These are phyloP conservation scores for Rhombomys opimus DNA, from an alignment of 2,113 vertebrate genomes.

Conservation along the genomic window DNA sequence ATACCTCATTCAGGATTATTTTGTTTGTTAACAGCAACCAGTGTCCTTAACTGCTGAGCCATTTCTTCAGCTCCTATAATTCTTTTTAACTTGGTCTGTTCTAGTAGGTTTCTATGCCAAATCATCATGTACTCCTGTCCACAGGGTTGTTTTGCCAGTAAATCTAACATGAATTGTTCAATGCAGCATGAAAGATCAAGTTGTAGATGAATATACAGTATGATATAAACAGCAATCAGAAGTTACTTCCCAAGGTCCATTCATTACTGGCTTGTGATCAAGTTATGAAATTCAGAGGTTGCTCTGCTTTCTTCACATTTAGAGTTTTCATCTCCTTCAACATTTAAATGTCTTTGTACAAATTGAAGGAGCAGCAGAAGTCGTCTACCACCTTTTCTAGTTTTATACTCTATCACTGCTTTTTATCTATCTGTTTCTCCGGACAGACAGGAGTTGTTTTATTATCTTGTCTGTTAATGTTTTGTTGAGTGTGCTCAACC, in stretches of 20 bases:
- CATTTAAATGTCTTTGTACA: slow-evolving; percentile 40
- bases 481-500: not conserved
- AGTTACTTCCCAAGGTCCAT: not conserved
- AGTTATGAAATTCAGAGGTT: not conserved
- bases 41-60: not conserved
- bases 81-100: slow-evolving; percentile 11
- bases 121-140: not conserved
- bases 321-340: not conserved
- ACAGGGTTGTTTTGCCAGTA: not conserved
- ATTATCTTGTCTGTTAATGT: not conserved
- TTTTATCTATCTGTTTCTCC: not conserved
- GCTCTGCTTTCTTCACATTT: not conserved
- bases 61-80: not conserved
- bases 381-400: not conserved
- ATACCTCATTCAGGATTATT: not conserved
- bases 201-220: not conserved
- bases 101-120: not conserved
- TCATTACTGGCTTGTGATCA: not conserved
- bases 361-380: not conserved
- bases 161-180: not conserved
- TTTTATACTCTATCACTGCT: not conserved
- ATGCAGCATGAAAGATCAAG: not conserved
- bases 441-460: not conserved
- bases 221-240: not conserved
- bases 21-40: not conserved